These are phyloP conservation scores for Tenebrio molitor DNA, from an alignment of 1,140 invertebrate species.

Conservation along the genomic window DNA sequence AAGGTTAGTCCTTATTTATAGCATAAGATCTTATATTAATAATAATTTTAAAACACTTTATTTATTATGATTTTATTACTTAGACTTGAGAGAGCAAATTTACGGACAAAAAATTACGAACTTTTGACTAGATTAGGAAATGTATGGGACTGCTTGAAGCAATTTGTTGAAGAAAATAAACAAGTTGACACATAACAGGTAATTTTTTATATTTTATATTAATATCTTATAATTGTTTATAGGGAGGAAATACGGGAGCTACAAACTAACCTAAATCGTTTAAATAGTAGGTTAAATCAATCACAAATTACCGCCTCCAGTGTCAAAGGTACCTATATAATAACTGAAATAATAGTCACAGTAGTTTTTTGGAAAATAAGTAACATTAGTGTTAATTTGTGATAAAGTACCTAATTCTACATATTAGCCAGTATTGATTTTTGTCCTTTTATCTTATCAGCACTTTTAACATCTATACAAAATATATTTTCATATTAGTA, in stretches of 20 bases:
- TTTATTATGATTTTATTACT: conserved; percentile 53
- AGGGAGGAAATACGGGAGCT: conserved; percentile 72
- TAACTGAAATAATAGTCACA: neutral
- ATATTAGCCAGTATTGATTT: too few relatives aligned
- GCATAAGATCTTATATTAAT: neutral
- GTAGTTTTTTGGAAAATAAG: conserved; percentile 4
- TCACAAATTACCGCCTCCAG: conserved; percentile 56
- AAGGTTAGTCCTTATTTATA: conserved; percentile 61
- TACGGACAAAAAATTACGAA: conserved; percentile 65
- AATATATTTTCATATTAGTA: too few relatives aligned
- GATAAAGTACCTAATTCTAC: too few relatives aligned
- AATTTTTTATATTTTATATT: conserved; percentile 20
- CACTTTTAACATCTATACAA: too few relatives aligned
- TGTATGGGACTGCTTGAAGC: conserved; percentile 60
- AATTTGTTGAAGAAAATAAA: conserved; percentile 21
- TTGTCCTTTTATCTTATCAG: too few relatives aligned
- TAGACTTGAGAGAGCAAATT: conserved; percentile 59
- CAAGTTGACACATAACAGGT: conserved; percentile 26
- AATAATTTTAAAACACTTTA: conserved; percentile 47
- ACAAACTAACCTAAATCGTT: conserved; percentile 71
- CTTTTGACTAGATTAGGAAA: conserved; percentile 58
- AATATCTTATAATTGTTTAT: conserved; percentile 62
- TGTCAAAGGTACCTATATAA: conserved; percentile 56
- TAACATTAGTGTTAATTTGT: too few relatives aligned
- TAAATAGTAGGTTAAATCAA: conserved; percentile 68